A percentile compares a stretch with the other conserved stretches of the same genome.
phyloP scores from a whole-genome alignment of 2,113 vertebrate species.

The Megalops atlanticus region DNA sequence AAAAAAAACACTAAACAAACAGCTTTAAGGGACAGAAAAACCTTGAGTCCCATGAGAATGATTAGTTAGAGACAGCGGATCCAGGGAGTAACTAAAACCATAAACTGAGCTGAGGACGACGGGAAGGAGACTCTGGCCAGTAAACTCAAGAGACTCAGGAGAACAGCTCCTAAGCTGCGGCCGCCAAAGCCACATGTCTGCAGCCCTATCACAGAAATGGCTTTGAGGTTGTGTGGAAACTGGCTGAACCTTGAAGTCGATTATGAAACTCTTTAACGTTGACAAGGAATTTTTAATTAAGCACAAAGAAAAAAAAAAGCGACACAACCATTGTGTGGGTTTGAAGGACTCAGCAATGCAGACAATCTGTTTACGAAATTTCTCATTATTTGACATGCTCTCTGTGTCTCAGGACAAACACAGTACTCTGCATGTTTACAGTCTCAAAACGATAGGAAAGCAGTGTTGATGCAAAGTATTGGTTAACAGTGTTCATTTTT shows the following conservation, averaged over 20 bases:
- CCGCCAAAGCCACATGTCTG: constrained; percentile 14
- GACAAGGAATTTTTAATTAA: background rate
- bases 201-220: background rate
- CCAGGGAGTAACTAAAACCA: background rate
- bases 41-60: background rate
- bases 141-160: constrained; percentile 26
- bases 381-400: no score
- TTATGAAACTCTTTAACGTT: no score
- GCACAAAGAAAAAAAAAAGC: no score
- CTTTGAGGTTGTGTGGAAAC: background rate
- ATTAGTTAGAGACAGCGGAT: constrained; percentile 10
- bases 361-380: no score
- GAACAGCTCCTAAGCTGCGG: constrained; percentile 19
- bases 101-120: background rate
- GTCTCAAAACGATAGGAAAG: background rate
- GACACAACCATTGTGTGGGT: background rate
- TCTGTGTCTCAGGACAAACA: no score
- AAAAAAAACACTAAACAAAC: background rate
- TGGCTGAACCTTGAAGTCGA: background rate
- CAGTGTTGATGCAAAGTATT: no score
- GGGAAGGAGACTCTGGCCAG: constrained; percentile 11
- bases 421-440: no score
- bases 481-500: no score
- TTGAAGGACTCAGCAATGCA: background rate
- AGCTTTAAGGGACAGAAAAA: background rate